These are phyloP conservation scores for Colius striatus DNA, from an alignment of 2,113 vertebrate genomes.

Conservation along the genomic window DNA sequence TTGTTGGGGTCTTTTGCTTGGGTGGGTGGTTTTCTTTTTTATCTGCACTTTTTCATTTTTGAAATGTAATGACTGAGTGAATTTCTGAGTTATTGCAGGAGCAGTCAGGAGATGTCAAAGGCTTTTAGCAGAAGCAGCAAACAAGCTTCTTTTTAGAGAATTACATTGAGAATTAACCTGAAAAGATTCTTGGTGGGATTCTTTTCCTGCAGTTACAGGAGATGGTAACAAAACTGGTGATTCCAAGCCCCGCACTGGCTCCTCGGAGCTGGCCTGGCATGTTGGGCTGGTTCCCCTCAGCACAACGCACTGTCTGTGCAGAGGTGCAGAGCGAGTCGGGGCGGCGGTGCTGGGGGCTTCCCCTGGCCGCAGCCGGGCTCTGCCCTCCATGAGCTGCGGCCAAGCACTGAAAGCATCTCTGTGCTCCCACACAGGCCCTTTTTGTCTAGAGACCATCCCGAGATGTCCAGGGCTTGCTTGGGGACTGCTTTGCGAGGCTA, in stretches of 20 bases:
- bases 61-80: background rate
- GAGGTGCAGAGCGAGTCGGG: background rate
- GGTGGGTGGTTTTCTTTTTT: background rate
- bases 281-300: accelerated
- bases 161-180: background rate
- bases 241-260: accelerated
- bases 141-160: background rate
- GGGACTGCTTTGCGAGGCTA: background rate
- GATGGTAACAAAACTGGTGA: accelerated
- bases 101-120: background rate
- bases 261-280: background rate
- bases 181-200: background rate
- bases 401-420: conserved; percentile 1
- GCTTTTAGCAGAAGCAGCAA: background rate
- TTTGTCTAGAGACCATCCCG: background rate
- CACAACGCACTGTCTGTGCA: background rate
- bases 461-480: background rate
- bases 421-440: conserved; percentile 47
- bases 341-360: background rate
- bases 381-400: background rate
- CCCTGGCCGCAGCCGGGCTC: background rate
- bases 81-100: background rate
- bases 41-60: background rate
- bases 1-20: background rate
- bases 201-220: background rate